These are phyloP conservation scores for Dendrocopos noguchii DNA, from an alignment of 2,113 vertebrate genomes.

Conservation along the genomic window DNA sequence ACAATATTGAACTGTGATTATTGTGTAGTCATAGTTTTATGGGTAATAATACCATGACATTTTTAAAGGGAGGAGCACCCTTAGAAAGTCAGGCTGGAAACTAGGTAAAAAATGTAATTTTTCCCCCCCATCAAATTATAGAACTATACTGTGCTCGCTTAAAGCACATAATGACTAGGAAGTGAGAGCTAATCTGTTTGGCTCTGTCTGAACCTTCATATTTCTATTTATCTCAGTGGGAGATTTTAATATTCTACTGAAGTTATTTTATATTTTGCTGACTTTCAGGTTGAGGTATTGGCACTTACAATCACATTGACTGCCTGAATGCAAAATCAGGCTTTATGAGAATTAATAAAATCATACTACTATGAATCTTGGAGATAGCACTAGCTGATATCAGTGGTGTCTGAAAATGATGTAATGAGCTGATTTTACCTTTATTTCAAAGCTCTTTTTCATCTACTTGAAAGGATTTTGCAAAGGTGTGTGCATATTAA, in stretches of 20 bases:
- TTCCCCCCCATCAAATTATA: constrained; percentile 17
- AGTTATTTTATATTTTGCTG: constrained; percentile 68
- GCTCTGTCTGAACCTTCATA: constrained; percentile 54
- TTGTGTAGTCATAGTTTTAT: not conserved
- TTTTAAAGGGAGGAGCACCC: not conserved
- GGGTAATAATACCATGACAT: not conserved
- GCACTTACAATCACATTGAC: constrained; percentile 59
- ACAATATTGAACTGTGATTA: not conserved
- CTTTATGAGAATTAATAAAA: constrained; percentile 64
- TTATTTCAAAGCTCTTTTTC: constrained; percentile 10
- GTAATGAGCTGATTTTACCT: constrained; percentile 21
- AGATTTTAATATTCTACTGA: constrained; percentile 69
- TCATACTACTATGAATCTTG: constrained; percentile 5
- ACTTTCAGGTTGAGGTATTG: constrained; percentile 61
- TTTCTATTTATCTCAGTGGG: constrained; percentile 71
- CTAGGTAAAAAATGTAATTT: constrained; percentile 15
- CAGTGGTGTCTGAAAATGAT: constrained; percentile 26
- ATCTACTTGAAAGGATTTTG: not conserved
- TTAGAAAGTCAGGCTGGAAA: constrained; percentile 20
- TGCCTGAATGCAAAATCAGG: constrained; percentile 50
- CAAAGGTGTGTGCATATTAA: not conserved
- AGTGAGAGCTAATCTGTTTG: constrained; percentile 60
- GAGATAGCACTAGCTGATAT: constrained; percentile 6
- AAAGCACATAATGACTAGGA: constrained; percentile 61
- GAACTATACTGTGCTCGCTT: constrained; percentile 26